Evolutionary conservation across 1,140 invertebrate genomes (phyloP).

Genomic region (Drosophila pruinosa): DNA sequence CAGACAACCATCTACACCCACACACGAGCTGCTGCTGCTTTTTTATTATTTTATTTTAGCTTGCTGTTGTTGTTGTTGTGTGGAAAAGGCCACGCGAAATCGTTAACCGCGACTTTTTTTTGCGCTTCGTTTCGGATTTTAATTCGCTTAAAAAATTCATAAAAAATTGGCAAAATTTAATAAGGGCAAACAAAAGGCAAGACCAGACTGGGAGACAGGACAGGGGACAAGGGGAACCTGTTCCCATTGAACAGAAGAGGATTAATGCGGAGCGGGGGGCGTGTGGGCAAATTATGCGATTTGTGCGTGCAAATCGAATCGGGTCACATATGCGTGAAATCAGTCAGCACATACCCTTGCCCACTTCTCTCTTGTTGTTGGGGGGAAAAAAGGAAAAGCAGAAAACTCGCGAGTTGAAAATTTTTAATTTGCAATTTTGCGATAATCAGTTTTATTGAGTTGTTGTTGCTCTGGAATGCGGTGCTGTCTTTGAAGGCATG

Average conservation of each 20-base stretch:
- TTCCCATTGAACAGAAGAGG: no score
- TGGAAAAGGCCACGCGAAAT: slow-evolving; percentile 51
- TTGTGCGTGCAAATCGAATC: slow-evolving; percentile 71
- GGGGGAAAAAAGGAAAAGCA: not conserved
- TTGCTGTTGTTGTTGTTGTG: slow-evolving; percentile 14
- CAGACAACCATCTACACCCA: slow-evolving; percentile 48
- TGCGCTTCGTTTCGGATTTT: slow-evolving; percentile 63
- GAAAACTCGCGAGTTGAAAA: slow-evolving; percentile 20
- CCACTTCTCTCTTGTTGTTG: no score
- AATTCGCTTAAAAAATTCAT: slow-evolving; percentile 59
- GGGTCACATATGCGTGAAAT: slow-evolving; percentile 78
- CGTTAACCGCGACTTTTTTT: slow-evolving; percentile 72
- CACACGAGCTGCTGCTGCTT: not conserved
- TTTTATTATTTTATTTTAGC: slow-evolving; percentile 15
- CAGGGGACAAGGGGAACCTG: not conserved
- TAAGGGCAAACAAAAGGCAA: slow-evolving; percentile 63
- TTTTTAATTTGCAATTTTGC: slow-evolving; percentile 71
- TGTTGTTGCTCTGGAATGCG: slow-evolving; percentile 24
- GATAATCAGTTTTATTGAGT: slow-evolving; percentile 80
- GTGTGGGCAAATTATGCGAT: slow-evolving; percentile 48
- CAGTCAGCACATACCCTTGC: slow-evolving; percentile 17
- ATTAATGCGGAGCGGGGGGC: slow-evolving; percentile 29
- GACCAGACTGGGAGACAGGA: not conserved
- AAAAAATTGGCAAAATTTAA: slow-evolving; percentile 74
- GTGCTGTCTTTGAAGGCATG: slow-evolving; percentile 46